Conservation (phyloP, 2,113 vertebrate genomes). For the Cinclus mexicanus region DNA sequence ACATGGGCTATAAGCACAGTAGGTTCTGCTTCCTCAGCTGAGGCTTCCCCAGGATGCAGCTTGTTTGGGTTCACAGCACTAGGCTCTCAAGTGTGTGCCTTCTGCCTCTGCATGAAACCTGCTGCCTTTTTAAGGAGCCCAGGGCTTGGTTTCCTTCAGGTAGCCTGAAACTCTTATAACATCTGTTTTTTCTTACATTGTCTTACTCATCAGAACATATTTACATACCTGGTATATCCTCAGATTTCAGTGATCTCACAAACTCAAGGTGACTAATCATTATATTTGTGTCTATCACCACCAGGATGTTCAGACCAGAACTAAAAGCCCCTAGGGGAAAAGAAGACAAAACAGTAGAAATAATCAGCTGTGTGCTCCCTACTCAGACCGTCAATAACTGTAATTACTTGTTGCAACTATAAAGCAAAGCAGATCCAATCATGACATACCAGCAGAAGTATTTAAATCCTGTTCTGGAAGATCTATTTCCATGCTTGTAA, state of each 20-base stretch:
- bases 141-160: background rate
- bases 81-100: background rate
- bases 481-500: slow-evolving; percentile 91
- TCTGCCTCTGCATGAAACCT: background rate
- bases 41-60: background rate
- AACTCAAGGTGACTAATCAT: slow-evolving; percentile 92
- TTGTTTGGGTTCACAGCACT: background rate
- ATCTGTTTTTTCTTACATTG: background rate
- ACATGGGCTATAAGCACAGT: background rate
- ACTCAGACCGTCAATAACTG: background rate
- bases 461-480: slow-evolving; percentile 75
- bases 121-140: background rate
- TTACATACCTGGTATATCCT: slow-evolving; percentile 83
- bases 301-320: slow-evolving; percentile 76
- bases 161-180: background rate
- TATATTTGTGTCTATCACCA: slow-evolving; percentile 94
- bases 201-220: background rate
- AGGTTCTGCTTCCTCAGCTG: background rate
- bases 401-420: background rate
- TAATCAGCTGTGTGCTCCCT: background rate
- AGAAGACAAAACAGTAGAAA: background rate
- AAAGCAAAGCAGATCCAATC: background rate
- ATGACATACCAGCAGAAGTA: slow-evolving; percentile 67
- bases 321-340: slow-evolving; percentile 51
- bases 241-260: slow-evolving; percentile 80